These are phyloP conservation scores for Parazoanthus darwini DNA, from an alignment of 92 coral and sea anemone species.

Conservation along the genomic window DNA sequence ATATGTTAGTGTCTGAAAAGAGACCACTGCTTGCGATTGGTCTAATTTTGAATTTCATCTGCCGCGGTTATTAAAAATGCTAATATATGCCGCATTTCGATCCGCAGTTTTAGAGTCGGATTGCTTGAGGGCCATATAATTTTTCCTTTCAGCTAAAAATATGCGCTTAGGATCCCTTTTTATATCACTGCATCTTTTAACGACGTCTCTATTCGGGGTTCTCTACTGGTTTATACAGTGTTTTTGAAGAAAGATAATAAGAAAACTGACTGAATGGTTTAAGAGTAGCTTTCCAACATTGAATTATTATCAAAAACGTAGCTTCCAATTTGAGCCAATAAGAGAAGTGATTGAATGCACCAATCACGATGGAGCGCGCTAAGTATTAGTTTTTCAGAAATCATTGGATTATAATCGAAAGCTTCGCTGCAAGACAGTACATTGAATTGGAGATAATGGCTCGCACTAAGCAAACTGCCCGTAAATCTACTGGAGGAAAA, in stretches of 20 bases:
- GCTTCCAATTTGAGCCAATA: slow-evolving; percentile 25
- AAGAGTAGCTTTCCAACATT: slow-evolving; percentile 1
- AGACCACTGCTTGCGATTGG: slow-evolving; percentile 28
- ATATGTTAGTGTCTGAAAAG: slow-evolving; percentile 18
- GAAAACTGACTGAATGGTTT: slow-evolving; percentile 25
- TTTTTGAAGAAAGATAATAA: slow-evolving; percentile 11
- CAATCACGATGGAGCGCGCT: slow-evolving; percentile 8
- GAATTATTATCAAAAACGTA: slow-evolving; percentile 13
- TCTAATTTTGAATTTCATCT: slow-evolving; percentile 30
- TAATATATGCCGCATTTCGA: slow-evolving; percentile 6
- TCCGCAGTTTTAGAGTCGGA: slow-evolving; percentile 18
- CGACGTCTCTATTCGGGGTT: slow-evolving; percentile 10
- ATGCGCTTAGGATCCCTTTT: slow-evolving; percentile 13
- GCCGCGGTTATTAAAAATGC: slow-evolving; percentile 22
- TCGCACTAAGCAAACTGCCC: background rate
- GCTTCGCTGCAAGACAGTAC: slow-evolving; percentile 23
- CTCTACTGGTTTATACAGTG: slow-evolving; percentile 1
- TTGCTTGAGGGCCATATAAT: slow-evolving; percentile 1
- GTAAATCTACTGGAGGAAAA: too few species aligned
- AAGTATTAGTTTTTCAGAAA: slow-evolving; percentile 19
- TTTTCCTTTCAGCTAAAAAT: slow-evolving; percentile 2
- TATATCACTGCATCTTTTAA: slow-evolving; percentile 16
- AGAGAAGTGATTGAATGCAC: slow-evolving; percentile 24
- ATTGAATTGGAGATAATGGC: slow-evolving; percentile 20
- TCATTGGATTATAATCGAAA: background rate